Percentiles rank a stretch among this genome's conserved stretches.
Conservation (phyloP, 2,888 invertebrate genomes). For the Labia minor region DNA sequence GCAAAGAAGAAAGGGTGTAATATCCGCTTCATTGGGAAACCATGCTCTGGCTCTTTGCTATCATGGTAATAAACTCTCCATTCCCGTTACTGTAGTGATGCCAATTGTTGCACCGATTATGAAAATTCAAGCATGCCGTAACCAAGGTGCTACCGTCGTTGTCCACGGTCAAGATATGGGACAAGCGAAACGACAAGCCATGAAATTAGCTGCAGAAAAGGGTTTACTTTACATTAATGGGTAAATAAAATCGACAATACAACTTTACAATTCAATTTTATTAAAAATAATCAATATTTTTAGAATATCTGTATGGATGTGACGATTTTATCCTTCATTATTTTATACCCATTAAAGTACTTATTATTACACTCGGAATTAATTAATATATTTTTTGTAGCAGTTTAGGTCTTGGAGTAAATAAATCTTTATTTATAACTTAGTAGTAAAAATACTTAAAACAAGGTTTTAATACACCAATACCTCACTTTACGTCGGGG, state of each 20-base stretch:
- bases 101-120: slow-evolving; percentile 88
- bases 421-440: too few relatives aligned
- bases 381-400: too few relatives aligned
- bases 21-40: slow-evolving; percentile 88
- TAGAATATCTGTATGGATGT: background rate
- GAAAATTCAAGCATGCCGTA: slow-evolving; percentile 83
- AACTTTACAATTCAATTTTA: too few relatives aligned
- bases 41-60: slow-evolving; percentile 79
- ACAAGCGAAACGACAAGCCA: slow-evolving; percentile 71
- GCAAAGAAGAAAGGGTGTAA: slow-evolving; percentile 65
- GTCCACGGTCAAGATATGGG: slow-evolving; percentile 72
- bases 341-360: too few relatives aligned
- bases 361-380: too few relatives aligned
- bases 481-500: too few relatives aligned
- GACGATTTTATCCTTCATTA: background rate
- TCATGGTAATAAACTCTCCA: slow-evolving; percentile 58
- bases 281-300: slow-evolving; percentile 3
- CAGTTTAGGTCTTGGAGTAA: too few relatives aligned
- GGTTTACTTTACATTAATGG: slow-evolving; percentile 79
- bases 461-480: too few relatives aligned
- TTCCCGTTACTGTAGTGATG: slow-evolving; percentile 85
- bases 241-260: slow-evolving; percentile 45
- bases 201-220: slow-evolving; percentile 58
- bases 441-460: too few relatives aligned
- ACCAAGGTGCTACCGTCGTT: slow-evolving; percentile 74